Evolutionary conservation across 2,888 invertebrate genomes (phyloP), one percentile per base, ranked within the genome.

Genomic region (Lithosia quadra): DNA sequence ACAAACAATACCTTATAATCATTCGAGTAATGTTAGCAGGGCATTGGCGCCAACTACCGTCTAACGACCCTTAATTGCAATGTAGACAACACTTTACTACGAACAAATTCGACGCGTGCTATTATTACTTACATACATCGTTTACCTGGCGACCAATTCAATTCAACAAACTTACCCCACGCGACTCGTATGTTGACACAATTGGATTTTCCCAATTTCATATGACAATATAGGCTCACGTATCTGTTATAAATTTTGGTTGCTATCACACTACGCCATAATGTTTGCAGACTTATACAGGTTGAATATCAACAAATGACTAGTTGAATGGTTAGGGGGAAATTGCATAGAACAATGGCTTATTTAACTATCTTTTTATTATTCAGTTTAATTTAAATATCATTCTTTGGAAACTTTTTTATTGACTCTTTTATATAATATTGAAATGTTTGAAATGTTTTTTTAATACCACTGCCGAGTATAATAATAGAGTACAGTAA

Each of bases 151-250:
- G 81, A 84, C 82, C 87, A 80, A 89, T 90, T 90, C 88, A 88
- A 89, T 91, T 90, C 87, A 73, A 83, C 84, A 85, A 87, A 86
- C 84, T 86, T 87, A 86, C 80, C 76, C 78, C 65, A 76, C 73
- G 84, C 86, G 78, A 84, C 77, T 78, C 80, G 73, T 78, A 81
- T 87, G 85, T 87, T 86, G 87, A 86, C 85, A 86, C 88, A 88
- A 90, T 90, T 90, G 90, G 90, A 86, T 89, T 91, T 90, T 84
- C 89, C 91, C 89, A 88, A 89, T 90, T 89, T 82, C 84, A 85
- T 87, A 85, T 85, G 86, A 86, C 86, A 88, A 86, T 86, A 86
- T 84, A 83, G 79, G 81, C 82, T 77, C 84, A 84, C 86, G 84
- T 84, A 84, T 82, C 80, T 83, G 84, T 86, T 86, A 87, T 87